Percentiles rank a stretch among this genome's conserved stretches.
Evolutionary conservation across 2,888 invertebrate genomes (phyloP).

Genomic region (Nycteola revayana): DNA sequence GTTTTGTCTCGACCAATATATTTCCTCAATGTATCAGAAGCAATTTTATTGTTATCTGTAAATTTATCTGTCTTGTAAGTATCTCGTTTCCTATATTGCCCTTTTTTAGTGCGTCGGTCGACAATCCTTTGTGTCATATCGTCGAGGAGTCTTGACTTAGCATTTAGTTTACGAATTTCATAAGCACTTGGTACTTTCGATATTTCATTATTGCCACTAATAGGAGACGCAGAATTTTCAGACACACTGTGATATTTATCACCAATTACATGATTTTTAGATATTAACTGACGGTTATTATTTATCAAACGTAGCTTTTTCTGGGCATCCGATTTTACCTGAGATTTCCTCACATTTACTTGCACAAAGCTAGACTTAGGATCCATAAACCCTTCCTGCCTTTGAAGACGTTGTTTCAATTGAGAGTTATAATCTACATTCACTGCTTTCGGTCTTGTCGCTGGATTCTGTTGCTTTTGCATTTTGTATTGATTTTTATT

Average conservation of each 20-base stretch:
- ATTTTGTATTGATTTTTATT: too few species aligned
- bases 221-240: too few species aligned
- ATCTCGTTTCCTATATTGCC: constrained; percentile 37
- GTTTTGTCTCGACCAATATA: constrained; percentile 40
- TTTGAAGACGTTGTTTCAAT: constrained; percentile 14
- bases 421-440: constrained; percentile 15
- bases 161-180: constrained; percentile 25
- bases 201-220: too few species aligned
- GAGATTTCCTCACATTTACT: constrained; percentile 39
- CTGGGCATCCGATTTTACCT: constrained; percentile 34
- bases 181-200: too few species aligned
- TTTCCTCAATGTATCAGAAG: constrained; percentile 38
- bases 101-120: constrained; percentile 27
- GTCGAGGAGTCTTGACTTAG: constrained; percentile 31
- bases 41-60: constrained; percentile 27
- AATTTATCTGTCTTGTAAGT: constrained; percentile 12
- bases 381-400: constrained; percentile 15
- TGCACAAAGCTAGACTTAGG: constrained; percentile 32
- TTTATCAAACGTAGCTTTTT: constrained; percentile 35
- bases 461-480: constrained; percentile 9
- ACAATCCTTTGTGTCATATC: constrained; percentile 33
- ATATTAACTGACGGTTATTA: constrained; percentile 28
- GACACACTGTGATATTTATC: too few species aligned
- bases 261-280: too few species aligned
- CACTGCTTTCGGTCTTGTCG: constrained; percentile 18